Evolutionary conservation across 2,797 vertebrate genomes (phyloP), one percentile per base, ranked within the genome.

Genomic region (Melanotaenia nigrans): DNA sequence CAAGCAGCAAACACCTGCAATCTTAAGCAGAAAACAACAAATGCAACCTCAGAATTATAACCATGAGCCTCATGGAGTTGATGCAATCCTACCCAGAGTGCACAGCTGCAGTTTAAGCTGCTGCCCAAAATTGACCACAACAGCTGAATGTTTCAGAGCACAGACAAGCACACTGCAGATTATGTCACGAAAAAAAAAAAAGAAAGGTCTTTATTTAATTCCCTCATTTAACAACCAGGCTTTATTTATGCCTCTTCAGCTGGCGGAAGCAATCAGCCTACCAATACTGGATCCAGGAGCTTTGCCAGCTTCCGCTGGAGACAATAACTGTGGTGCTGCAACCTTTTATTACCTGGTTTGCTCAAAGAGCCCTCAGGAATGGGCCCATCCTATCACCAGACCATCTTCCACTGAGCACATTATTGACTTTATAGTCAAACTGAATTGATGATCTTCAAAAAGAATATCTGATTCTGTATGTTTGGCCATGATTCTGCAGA

Each of bases 271-370:
- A 85, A 89, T 87, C 84, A 80, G 78, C 65, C 69, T 66, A 72
- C 68, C 62, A 16, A 54, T 24, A 73, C 71, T 25, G 79, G 68
- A n/a, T 40, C 72, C 70, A 77, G 20, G 32, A 79, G 49, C 78
- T 5, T n/a, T 12, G 56, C 58, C 30, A 1, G 60, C 63, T 24
- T 73, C 83, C 84, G 67, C 64, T 3, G 71, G 64, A 81, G 71
- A 80, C 81, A 85, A 88, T 87, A 85, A 87, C 82, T 60, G 60
- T 60, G 80, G 55, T 61, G 28, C 58, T 42, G 69, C 82, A 78
- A 72, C 77, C 80, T 88, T 87, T 86, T 78, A 90, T 89, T 88
- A 87, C 71, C 24, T 20, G 49, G 53, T 61, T 76, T 54, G 81
- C 80, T 85, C 82, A 86, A 4, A 87, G 73, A 85, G 82, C 73